Evolutionary conservation across 2,113 vertebrate species (phyloP), one percentile per base, ranked within the genome.

Genomic region (Lanius ludovicianus): DNA sequence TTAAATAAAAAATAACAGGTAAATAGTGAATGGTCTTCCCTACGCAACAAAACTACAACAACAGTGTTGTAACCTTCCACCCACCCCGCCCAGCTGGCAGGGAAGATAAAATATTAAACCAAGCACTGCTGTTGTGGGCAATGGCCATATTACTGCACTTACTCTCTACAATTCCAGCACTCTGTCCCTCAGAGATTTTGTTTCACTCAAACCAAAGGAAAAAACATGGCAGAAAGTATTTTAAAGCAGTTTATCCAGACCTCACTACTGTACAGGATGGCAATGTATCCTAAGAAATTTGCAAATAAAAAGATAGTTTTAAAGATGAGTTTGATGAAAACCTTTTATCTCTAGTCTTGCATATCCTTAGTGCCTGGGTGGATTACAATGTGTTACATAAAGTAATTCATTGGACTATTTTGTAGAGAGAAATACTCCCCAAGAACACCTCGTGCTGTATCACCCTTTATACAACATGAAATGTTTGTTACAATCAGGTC

Each of bases 71-170:
- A 53, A 41, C 8, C 8, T 2, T 28, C 37, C 37, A 7, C 37
- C 37, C 37, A 37, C 37, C 37, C 37, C 37, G 7, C 9, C 14
- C 3, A 33, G 3, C 0, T 75, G 11, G 5, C 1, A 8, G 14
- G 5, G 7, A 59, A 75, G 16, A 60, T 3, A 76, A 90, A 57
- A 20, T 55, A 70, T 13, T 41, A 57, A 88, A 46, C 25, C 30
- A 82, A 28, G 39, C 19, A 28, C 14, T 56, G 24, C 10, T 46
- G 11, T 3, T 70, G 30, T 16, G 13, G 28, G 10, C 15, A 47
- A 55, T 27, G 10, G 13, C 7, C 52, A 41, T 30, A 37, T 20
- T 22, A 83, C 15, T 60, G 41, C 31, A 10, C 5, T 80, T 35
- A 35, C 1, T 12, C 18, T 60, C 53, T 49, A 24, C 46, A 63